Conservation (phyloP, 2,113 vertebrate species). For the Sapajus apella region DNA sequence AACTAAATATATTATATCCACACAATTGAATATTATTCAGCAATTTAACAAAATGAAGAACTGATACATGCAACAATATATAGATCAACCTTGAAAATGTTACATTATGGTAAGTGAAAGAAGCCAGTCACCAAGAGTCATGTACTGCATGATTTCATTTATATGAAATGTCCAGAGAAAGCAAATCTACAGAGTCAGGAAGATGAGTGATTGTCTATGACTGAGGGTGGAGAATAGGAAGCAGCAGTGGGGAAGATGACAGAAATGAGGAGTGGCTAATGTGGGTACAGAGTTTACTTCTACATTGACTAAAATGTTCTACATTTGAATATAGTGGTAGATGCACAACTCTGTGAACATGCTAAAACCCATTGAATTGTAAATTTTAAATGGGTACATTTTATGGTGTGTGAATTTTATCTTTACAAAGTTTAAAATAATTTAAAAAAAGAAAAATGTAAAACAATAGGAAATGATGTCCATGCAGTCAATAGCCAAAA, state of each 20-base stretch:
- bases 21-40: background rate
- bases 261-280: no score
- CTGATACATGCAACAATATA: no score
- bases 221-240: no score
- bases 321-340: background rate
- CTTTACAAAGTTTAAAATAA: conserved; percentile 8
- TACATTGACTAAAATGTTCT: background rate
- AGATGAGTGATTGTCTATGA: no score
- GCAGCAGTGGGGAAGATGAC: no score
- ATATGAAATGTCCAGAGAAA: background rate
- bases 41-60: background rate
- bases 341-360: background rate
- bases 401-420: background rate
- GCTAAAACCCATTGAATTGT: background rate
- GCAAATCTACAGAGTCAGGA: background rate
- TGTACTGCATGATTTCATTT: rapidly evolving
- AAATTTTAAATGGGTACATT: background rate
- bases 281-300: background rate
- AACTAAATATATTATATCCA: background rate
- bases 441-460: background rate
- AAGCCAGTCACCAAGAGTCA: background rate
- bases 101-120: background rate
- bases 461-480: background rate
- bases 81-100: background rate
- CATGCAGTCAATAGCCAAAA: background rate